Base-by-base conservation (phyloP, 2,888 invertebrate species). In the Erebia palarica region DNA sequence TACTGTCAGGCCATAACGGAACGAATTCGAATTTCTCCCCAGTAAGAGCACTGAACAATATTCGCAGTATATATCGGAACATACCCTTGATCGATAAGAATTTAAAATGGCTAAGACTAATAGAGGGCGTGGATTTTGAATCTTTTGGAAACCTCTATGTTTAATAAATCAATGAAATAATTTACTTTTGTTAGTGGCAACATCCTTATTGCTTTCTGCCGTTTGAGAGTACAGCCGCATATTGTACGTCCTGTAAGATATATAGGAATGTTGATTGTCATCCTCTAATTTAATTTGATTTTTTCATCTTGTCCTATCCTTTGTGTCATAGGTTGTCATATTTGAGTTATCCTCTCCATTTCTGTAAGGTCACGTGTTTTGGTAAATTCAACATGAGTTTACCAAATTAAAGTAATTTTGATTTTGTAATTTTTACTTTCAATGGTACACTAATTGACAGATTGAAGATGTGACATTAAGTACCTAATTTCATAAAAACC, bases 141-240 rank as follows among this genome's bases (percentile, higher is more conserved):
- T 36, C 7, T 36, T 36, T 36, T 36, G 36, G 7, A 36, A 36
- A 7, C 36, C 36, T 36, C 36, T 36, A 36, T 36, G 5, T 36
- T 36, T 27, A 27, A 27, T 27, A 27, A 27, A 27, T 27, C 27
- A 3, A 27, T 3, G 27, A 27, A 36, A 36, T 36, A 36, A 36
- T 36, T 36, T 36, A 36, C 7, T 36, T 36, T 36, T 36, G 36
- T 7, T 36, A 36, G 36, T 36, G 36, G 36, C 36, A 36, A 36
- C 36, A 36, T 36, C 36, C 36, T 7, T 36, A 63, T 70, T 65
- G 68, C 68, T 65, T 68, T 73, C 74, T 73, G 66, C 71, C 57
- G 67, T 68, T 71, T 57, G 58, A 58, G 55, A 68, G 68, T 53
- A 59, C 59, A 66, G 47, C 42, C n/a, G 18, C 49, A 13, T 59